Evolutionary conservation across 1,140 invertebrate genomes (phyloP), one percentile per base, ranked within the genome.

Genomic region (Acromyrmex heyeri): DNA sequence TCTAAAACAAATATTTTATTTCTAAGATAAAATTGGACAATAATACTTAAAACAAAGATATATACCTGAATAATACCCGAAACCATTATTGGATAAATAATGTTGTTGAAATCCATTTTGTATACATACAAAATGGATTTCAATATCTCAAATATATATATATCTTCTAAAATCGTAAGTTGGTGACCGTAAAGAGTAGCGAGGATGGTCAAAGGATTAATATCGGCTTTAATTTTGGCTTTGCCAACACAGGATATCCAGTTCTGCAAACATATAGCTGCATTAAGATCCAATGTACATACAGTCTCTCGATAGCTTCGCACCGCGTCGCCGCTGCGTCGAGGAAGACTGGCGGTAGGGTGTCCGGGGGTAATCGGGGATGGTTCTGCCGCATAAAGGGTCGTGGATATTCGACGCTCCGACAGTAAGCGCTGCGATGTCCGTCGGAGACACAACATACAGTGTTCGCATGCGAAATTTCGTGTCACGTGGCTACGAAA

Each of bases 361-460:
- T 65, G 53, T 27, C 16, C 12, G 24, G 50, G 53, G 30, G 44
- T 38, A 53, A 34, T 53, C 16, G 65, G 72, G 48, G 48, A 34
- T n/a, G 83, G 83, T 64, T 50, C 44, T 85, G 70, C 70, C 62
- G 69, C 90, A 92, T 92, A 92, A 90, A 92, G 90, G 77, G 77
- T 69, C 77, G 82, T 69, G 67, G 53, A 76, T 50, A 53, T 65
- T 76, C 86, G 79, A 65, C 27, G 70, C 55, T 57, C 50, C 65
- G 82, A 61, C 87, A 92, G 91, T 92, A 65, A 89, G 87, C 87
- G 89, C 87, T 81, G 90, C 89, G 90, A 88, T 86, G 87, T 86
- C 79, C 72, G 34, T 78, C 85, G 86, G 87, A 86, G 69, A 87
- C 44, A 86, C 64, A 30, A 62, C 57, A 59, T 86, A 65, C 79